These are phyloP conservation scores for Pollimyrus isidori DNA, from an alignment of 2,113 vertebrate genomes.

Conservation along the genomic window DNA sequence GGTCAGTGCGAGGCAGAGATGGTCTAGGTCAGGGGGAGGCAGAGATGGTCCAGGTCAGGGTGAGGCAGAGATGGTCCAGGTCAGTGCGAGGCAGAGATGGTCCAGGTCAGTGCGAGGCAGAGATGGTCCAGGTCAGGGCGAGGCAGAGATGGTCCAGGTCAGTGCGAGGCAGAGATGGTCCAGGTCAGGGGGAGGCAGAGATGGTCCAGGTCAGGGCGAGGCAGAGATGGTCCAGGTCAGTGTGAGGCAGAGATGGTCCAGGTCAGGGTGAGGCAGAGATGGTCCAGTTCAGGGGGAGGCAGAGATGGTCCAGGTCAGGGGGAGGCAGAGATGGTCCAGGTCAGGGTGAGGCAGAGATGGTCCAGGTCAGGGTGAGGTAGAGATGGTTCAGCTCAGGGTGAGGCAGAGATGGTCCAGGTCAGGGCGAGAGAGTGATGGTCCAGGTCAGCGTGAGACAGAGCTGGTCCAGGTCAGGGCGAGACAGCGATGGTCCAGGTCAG, in stretches of 20 bases:
- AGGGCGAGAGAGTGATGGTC: neutral
- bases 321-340: neutral
- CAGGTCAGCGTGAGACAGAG: neutral
- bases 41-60: neutral
- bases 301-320: neutral
- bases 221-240: neutral
- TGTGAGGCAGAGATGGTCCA: neutral
- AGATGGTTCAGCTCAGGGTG: neutral
- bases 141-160: neutral
- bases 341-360: neutral
- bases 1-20: neutral
- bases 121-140: neutral
- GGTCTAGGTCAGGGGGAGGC: neutral
- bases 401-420: neutral
- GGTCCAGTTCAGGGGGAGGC: neutral
- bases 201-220: neutral
- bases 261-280: neutral
- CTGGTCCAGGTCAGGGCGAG: neutral
- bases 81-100: neutral
- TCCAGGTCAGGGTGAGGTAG: neutral
- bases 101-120: neutral
- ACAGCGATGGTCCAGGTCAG: neutral
- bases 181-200: neutral
- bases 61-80: neutral
- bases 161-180: neutral